phyloP scores from a whole-genome alignment of 1,140 invertebrate genomes.

The Orchesella cincta region DNA sequence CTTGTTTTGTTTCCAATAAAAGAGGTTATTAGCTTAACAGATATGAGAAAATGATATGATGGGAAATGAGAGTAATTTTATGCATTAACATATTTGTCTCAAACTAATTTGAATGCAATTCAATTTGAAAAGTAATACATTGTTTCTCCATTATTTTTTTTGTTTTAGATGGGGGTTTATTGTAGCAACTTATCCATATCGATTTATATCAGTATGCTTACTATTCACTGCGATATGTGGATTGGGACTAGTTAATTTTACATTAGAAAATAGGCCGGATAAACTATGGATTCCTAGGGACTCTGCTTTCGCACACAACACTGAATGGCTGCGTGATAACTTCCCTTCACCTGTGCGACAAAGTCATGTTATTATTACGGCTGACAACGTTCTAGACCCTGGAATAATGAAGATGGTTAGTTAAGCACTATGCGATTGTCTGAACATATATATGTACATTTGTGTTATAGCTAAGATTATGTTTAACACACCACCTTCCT shows the following conservation, averaged over 20 bases:
- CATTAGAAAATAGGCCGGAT: conserved; percentile 41
- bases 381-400: conserved; percentile 57
- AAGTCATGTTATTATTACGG: conserved; percentile 55
- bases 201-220: conserved; percentile 61
- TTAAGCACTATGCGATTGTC: not conserved
- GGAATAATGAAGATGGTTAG: conserved; percentile 57
- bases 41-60: too few species aligned
- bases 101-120: too few species aligned
- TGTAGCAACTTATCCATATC: conserved; percentile 58
- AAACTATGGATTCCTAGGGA: conserved; percentile 44
- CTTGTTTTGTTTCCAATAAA: too few species aligned
- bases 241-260: conserved; percentile 43
- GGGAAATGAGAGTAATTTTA: too few species aligned
- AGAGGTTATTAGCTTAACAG: too few species aligned
- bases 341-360: conserved; percentile 44
- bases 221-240: conserved; percentile 57
- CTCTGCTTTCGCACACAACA: conserved; percentile 37
- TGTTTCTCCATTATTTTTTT: too few species aligned
- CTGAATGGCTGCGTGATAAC: conserved; percentile 43
- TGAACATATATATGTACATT: too few species aligned
- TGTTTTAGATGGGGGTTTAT: conserved; percentile 51
- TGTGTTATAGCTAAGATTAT: too few species aligned
- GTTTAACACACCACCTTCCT: not conserved
- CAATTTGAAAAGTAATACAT: too few species aligned
- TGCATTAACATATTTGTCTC: too few species aligned